These are phyloP conservation scores for Poeciliopsis turrubarensis DNA, from an alignment of 2,113 vertebrate species.

Conservation along the genomic window DNA sequence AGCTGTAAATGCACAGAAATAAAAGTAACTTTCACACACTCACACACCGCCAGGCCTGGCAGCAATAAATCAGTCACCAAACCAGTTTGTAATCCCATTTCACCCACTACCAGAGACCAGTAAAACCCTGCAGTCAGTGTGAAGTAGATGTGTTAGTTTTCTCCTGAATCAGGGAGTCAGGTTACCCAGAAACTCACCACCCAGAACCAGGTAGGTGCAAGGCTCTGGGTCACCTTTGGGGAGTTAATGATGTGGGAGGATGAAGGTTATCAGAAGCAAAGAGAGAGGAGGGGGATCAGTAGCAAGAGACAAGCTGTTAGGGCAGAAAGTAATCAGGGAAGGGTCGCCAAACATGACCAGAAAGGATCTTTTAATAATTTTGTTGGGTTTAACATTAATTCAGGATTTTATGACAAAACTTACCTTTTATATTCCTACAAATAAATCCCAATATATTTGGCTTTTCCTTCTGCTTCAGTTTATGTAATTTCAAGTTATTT, in stretches of 20 bases:
- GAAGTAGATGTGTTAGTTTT: slow-evolving; percentile 49
- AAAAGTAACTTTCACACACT: neutral
- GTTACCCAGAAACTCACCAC: neutral
- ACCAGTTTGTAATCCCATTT: neutral
- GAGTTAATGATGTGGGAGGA: slow-evolving; percentile 22
- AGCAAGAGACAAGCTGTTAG: slow-evolving; percentile 64
- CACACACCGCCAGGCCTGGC: slow-evolving; percentile 7
- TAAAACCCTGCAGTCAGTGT: slow-evolving; percentile 21
- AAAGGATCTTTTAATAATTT: neutral
- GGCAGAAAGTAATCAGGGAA: slow-evolving; percentile 15
- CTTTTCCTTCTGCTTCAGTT: neutral
- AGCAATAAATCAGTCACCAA: slow-evolving; percentile 15
- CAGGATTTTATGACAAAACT: slow-evolving; percentile 3
- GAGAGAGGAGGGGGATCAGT: slow-evolving; percentile 49
- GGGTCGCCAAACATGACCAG: neutral
- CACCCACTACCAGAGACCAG: slow-evolving; percentile 9
- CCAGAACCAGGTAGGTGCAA: neutral
- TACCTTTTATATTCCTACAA: slow-evolving; percentile 25
- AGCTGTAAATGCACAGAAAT: neutral
- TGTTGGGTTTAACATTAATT: slow-evolving; percentile 4
- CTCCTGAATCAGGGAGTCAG: slow-evolving; percentile 7
- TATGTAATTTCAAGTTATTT: neutral
- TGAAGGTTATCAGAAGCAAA: slow-evolving; percentile 3
- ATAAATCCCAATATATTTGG: neutral
- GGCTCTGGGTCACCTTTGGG: slow-evolving; percentile 17